A percentile compares a stretch with the other conserved stretches of the same genome.
Evolutionary conservation across 2,888 invertebrate species (phyloP).

Genomic region (Dynastes hyllus): DNA sequence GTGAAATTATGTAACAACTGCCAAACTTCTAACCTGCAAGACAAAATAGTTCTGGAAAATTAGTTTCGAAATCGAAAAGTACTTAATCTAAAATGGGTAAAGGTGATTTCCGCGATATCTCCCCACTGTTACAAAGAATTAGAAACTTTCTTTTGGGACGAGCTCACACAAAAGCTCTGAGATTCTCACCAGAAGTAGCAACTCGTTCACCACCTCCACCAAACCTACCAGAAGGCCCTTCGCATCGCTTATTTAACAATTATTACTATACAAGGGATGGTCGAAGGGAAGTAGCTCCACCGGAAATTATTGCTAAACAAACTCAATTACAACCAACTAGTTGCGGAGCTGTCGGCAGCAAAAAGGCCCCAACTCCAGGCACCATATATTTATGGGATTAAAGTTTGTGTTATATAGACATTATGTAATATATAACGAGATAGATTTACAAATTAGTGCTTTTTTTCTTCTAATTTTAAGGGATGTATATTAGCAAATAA

Average conservation of each 20-base stretch:
- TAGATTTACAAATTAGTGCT: conserved; percentile 14
- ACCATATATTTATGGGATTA: conserved; percentile 75
- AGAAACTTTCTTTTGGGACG: conserved; percentile 81
- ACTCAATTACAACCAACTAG: conserved; percentile 68
- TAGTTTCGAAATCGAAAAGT: conserved; percentile 25
- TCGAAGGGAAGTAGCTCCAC: conserved; percentile 84
- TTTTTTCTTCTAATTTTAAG: conserved; percentile 29
- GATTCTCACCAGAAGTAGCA: conserved; percentile 80
- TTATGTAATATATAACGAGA: conserved; percentile 22
- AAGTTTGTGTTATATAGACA: conserved; percentile 43
- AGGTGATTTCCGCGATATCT: conserved; percentile 76
- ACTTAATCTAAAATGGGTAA: conserved; percentile 62
- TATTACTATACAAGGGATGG: conserved; percentile 91
- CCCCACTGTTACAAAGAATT: conserved; percentile 76
- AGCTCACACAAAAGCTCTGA: conserved; percentile 72
- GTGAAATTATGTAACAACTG: conserved; percentile 49
- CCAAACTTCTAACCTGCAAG: conserved; percentile 52
- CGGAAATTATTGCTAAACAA: conserved; percentile 73
- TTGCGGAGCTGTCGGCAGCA: conserved; percentile 53
- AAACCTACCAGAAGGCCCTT: conserved; percentile 85
- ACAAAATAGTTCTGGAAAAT: conserved; percentile 31
- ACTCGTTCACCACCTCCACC: conserved; percentile 89
- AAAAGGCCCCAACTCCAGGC: conserved; percentile 76
- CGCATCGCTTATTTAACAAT: conserved; percentile 85
- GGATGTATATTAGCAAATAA: conserved; percentile 11